Percentiles rank a stretch among this genome's conserved stretches.
Conservation (phyloP, 2,113 vertebrate species). For the Orcinus orca region DNA sequence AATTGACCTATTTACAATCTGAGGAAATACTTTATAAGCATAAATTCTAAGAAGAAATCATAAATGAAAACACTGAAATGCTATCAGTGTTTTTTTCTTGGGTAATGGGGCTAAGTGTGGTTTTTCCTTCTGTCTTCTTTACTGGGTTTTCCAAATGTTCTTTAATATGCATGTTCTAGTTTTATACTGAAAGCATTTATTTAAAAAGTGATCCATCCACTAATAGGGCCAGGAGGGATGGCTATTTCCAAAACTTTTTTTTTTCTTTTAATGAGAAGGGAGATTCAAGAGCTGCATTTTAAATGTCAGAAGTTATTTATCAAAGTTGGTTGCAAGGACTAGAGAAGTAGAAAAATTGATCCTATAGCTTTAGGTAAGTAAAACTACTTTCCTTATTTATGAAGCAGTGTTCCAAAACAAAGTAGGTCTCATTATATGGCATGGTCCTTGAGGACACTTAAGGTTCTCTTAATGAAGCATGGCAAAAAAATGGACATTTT, state of each 20-base stretch:
- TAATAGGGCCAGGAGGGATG: neutral
- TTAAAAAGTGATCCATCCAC: constrained; percentile 36
- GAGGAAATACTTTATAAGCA: constrained; percentile 20
- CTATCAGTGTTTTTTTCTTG: neutral
- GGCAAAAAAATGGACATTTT: neutral
- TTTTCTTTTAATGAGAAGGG: constrained; percentile 47
- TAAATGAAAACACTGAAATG: constrained; percentile 30
- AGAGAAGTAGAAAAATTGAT: neutral
- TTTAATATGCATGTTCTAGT: constrained; percentile 19
- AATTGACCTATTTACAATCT: constrained; percentile 36
- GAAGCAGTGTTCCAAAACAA: neutral
- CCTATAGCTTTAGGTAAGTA: neutral
- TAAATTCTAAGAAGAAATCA: constrained; percentile 17
- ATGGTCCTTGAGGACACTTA: neutral
- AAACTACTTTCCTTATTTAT: neutral
- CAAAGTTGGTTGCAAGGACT: neutral
- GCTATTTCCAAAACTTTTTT: constrained; percentile 1
- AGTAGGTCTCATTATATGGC: neutral
- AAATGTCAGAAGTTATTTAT: constrained; percentile 45
- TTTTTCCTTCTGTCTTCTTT: neutral
- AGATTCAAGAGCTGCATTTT: constrained; percentile 21
- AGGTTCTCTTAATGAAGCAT: neutral
- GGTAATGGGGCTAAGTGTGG: neutral
- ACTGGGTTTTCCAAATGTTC: constrained; percentile 21
- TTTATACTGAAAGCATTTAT: constrained; percentile 31